Evolutionary conservation across 2,797 vertebrate genomes (phyloP).

Genomic region (Rachycentron canadum): DNA sequence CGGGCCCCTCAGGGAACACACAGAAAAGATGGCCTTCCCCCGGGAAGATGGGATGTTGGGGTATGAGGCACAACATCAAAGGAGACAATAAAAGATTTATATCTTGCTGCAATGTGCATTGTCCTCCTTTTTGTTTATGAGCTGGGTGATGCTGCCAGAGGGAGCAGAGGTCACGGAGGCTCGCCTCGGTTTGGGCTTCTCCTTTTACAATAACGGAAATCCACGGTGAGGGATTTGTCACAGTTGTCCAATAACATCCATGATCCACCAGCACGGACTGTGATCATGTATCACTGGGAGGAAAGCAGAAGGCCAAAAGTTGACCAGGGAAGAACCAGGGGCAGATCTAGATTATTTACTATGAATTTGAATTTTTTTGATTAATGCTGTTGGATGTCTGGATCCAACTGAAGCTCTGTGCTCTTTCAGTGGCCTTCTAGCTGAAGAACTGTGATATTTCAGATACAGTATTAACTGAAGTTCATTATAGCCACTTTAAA

Average conservation of each 20-base stretch:
- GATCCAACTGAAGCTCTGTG: no score
- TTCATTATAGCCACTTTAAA: background rate
- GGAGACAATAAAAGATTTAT: slow-evolving; percentile 73
- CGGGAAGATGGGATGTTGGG: slow-evolving; percentile 63
- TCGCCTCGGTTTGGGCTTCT: slow-evolving; percentile 43
- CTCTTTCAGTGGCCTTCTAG: no score
- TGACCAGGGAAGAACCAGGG: background rate
- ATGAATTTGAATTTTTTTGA: background rate
- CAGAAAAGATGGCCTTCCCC: slow-evolving; percentile 65
- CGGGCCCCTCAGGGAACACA: slow-evolving; percentile 52
- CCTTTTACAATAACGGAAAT: slow-evolving; percentile 67
- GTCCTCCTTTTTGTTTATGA: slow-evolving; percentile 46
- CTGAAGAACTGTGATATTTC: background rate
- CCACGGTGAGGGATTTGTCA: slow-evolving; percentile 52
- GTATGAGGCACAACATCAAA: slow-evolving; percentile 56
- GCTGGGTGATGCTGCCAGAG: slow-evolving; percentile 55
- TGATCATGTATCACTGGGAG: slow-evolving; percentile 18
- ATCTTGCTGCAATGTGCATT: slow-evolving; percentile 58
- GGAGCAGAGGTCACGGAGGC: slow-evolving; percentile 64
- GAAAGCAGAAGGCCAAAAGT: slow-evolving; percentile 28
- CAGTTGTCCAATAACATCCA: slow-evolving; percentile 38
- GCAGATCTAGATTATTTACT: no score
- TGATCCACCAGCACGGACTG: slow-evolving; percentile 14
- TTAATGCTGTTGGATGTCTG: background rate
- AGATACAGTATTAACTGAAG: background rate